Percentiles rank a stretch among this genome's conserved stretches.
phyloP scores from a whole-genome alignment of 2,797 vertebrate species.

The Poeciliopsis turneri region DNA sequence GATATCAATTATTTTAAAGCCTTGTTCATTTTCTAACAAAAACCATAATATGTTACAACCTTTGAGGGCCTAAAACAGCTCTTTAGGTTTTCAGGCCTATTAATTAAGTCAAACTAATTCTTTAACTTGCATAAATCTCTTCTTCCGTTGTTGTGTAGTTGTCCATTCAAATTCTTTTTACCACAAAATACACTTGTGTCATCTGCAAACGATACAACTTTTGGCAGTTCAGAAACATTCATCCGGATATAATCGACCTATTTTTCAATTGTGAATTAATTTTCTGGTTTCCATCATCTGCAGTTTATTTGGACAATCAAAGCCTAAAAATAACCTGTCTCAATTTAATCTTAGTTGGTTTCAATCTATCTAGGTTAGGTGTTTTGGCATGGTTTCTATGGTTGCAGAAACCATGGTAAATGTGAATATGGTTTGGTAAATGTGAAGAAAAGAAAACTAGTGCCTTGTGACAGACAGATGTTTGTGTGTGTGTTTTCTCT shows the following conservation, averaged over 20 bases:
- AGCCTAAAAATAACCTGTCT: not conserved
- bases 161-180: not conserved
- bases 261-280: not conserved
- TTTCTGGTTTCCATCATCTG: not conserved
- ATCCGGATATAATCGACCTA: not conserved
- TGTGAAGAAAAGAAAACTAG: not conserved
- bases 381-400: not conserved
- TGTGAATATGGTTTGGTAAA: not conserved
- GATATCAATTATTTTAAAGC: not conserved
- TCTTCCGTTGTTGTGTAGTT: not conserved
- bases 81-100: not conserved
- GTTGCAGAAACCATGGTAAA: not conserved
- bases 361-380: not conserved
- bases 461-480: not conserved
- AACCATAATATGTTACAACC: not conserved
- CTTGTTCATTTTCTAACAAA: not conserved
- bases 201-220: not conserved
- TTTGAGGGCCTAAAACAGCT: not conserved
- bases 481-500: slow-evolving; percentile 13
- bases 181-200: not conserved
- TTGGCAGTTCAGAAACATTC: not conserved
- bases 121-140: not conserved
- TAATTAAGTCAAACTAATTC: not conserved
- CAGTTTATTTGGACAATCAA: not conserved
- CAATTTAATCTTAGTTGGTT: not conserved